A percentile compares a stretch with the other conserved stretches of the same genome.
phyloP scores from a whole-genome alignment of 1,140 invertebrate species.

The Lycorma delicatula region DNA sequence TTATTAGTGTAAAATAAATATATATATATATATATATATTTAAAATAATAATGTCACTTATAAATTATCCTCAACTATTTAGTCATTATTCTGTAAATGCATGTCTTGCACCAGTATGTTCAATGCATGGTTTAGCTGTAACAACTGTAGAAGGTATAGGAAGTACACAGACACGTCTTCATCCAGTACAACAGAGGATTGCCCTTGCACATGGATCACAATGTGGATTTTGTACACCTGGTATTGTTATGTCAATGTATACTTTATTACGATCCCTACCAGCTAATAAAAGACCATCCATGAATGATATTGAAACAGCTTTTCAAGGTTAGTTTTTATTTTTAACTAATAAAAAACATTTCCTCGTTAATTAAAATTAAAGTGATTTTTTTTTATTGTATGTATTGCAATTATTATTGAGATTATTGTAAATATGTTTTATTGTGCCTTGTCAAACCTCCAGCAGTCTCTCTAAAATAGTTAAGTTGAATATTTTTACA shows the following conservation, averaged over 20 bases:
- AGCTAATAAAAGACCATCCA: constrained; percentile 39
- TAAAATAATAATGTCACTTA: too few relatives aligned
- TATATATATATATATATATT: too few relatives aligned
- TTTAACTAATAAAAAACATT: neutral
- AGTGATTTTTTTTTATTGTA: constrained; percentile 3
- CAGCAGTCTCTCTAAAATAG: too few relatives aligned
- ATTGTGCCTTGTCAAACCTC: too few relatives aligned
- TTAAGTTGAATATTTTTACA: too few relatives aligned
- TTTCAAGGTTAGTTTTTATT: constrained; percentile 60
- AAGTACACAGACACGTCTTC: constrained; percentile 56
- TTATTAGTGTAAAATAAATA: too few relatives aligned
- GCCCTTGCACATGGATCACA: constrained; percentile 82
- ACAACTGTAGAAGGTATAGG: constrained; percentile 86
- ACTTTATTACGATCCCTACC: constrained; percentile 57
- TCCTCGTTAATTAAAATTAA: too few relatives aligned
- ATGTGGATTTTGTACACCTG: constrained; percentile 87
- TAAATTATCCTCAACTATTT: neutral
- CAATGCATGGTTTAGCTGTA: constrained; percentile 74
- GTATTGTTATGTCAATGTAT: constrained; percentile 94
- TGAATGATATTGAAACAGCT: constrained; percentile 68
- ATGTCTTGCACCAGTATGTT: constrained; percentile 74
- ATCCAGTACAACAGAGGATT: constrained; percentile 78
- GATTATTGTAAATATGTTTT: too few relatives aligned
- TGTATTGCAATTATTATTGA: neutral
- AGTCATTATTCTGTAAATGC: constrained; percentile 87